A percentile compares a stretch with the other conserved stretches of the same genome.
phyloP scores from a whole-genome alignment of 2,113 vertebrate species.

The Corythoichthys haematopterus region DNA sequence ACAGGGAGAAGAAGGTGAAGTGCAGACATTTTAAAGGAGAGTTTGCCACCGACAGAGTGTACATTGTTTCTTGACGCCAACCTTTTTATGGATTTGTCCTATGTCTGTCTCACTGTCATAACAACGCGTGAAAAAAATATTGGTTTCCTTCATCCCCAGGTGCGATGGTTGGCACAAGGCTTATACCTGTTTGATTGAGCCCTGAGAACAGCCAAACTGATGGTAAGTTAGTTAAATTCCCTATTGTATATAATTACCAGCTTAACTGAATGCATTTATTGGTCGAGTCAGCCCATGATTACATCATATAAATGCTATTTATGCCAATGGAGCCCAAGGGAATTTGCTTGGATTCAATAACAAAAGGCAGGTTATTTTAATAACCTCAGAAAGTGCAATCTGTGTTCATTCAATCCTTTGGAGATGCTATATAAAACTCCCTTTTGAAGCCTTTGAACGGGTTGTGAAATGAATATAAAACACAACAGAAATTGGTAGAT shows the following conservation, averaged over 20 bases:
- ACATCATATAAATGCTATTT: slow-evolving; percentile 1
- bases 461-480: slow-evolving; percentile 50
- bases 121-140: slow-evolving; percentile 5
- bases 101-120: slow-evolving; percentile 13
- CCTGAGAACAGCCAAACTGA: slow-evolving; percentile 79
- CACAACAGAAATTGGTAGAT: slow-evolving; percentile 32
- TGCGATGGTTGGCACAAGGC: slow-evolving; percentile 77
- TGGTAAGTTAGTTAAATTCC: slow-evolving; percentile 72
- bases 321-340: background rate
- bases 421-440: slow-evolving; percentile 45
- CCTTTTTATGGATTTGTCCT: slow-evolving; percentile 9
- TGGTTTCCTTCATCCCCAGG: slow-evolving; percentile 44
- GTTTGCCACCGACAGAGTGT: slow-evolving; percentile 49
- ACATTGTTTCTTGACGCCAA: slow-evolving; percentile 43
- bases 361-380: slow-evolving; percentile 7
- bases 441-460: slow-evolving; percentile 48
- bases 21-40: slow-evolving; percentile 64
- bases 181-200: slow-evolving; percentile 70
- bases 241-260: background rate
- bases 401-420: slow-evolving; percentile 18
- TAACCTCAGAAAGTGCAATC: slow-evolving; percentile 1
- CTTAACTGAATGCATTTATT: background rate
- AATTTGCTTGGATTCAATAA: background rate
- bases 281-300: background rate
- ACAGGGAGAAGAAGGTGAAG: slow-evolving; percentile 74